Evolutionary conservation across 2,888 invertebrate genomes (phyloP), one percentile per base, ranked within the genome.

Genomic region (Drosophila lutescens): DNA sequence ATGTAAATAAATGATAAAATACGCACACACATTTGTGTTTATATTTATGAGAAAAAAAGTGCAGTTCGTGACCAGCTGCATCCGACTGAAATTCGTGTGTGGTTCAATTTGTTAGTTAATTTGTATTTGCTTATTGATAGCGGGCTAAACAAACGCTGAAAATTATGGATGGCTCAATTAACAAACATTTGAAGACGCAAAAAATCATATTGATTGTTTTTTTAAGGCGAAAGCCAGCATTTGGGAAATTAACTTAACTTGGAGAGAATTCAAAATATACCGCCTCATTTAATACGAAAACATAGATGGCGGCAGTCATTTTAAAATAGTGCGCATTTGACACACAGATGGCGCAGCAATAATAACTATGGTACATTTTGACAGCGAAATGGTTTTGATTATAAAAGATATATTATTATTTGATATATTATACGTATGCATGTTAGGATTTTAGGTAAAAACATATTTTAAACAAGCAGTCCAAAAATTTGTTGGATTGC

Each of bases 1-100:
- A 60, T 66, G 78, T 75, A 78, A 79, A 83, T 76, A 78, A 67
- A 58, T 68, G 73, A 81, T 77, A 69, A 70, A 71, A 54, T 57
- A 6, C 49, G 49, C 41, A 38, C 23, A 44, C 63, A 38, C 30
- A 44, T 20, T 30, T 6, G 15, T 15, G 41, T 26, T 26, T 57
- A n/a, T 44, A 4, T 54, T 9, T 15, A n/a, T 23, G 34, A 17
- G 15, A 20, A 49, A 62, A 58, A 62, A 47, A 46, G 6, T 9
- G 32, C 38, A 49, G 32, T 47, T 34, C 53, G 65, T 65, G 62
- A 53, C 65, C 65, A 65, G 51, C 61, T 65, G 63, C n/a, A 51
- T 32, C 10, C 44, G 30, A 51, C 15, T 12, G 30, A 17, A 61
- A 44, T 36, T 61, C 51, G 38, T 40, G n/a, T 66, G 67, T 23